Conservation (phyloP, 1,140 invertebrate species). For the Hydropsyche tenuis region DNA sequence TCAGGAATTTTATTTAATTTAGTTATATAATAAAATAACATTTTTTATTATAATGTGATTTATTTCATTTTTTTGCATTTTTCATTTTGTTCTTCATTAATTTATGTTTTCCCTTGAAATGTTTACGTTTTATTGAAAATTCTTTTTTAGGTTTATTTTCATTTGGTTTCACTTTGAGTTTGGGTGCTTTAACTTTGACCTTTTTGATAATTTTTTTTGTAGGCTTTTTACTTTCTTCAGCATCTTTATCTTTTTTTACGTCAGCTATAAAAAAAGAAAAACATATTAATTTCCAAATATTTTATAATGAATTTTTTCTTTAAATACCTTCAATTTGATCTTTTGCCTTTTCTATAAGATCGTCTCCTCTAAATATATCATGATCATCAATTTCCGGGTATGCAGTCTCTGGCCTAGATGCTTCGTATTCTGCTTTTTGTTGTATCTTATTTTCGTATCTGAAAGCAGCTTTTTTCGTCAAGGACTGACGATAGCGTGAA, state of each 20-base stretch:
- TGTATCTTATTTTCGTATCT: slow-evolving; percentile 82
- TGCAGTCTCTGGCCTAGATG: slow-evolving; percentile 72
- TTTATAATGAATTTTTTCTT: not conserved
- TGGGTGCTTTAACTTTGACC: slow-evolving; percentile 27
- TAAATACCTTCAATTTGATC: slow-evolving; percentile 54
- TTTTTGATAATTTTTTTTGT: slow-evolving; percentile 30
- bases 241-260: slow-evolving; percentile 38
- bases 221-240: slow-evolving; percentile 18
- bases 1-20: too few species aligned
- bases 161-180: slow-evolving; percentile 18
- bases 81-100: slow-evolving; percentile 49
- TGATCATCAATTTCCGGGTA: slow-evolving; percentile 66
- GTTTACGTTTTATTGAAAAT: slow-evolving; percentile 58
- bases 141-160: slow-evolving; percentile 33
- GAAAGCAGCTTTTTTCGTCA: slow-evolving; percentile 72
- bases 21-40: not conserved
- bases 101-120: slow-evolving; percentile 60
- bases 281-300: slow-evolving; percentile 25
- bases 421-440: slow-evolving; percentile 76
- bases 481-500: slow-evolving; percentile 75
- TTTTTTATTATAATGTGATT: slow-evolving; percentile 16
- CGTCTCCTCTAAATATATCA: slow-evolving; percentile 60
- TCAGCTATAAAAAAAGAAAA: slow-evolving; percentile 41
- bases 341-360: slow-evolving; percentile 55
- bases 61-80: slow-evolving; percentile 34